phyloP scores from a whole-genome alignment of 2,888 invertebrate genomes.

The Ectemnius lituratus region DNA sequence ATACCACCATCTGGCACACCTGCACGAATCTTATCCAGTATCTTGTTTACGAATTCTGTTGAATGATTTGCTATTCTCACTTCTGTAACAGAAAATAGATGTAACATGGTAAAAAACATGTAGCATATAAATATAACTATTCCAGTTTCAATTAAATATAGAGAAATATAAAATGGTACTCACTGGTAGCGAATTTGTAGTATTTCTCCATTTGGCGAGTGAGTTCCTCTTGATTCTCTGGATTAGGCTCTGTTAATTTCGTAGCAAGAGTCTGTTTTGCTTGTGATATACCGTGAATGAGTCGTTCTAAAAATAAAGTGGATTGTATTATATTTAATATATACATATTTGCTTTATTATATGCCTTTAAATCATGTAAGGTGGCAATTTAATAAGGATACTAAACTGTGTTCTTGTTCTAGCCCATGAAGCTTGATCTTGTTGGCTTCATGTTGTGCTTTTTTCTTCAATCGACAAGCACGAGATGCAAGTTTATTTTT shows the following conservation, averaged over 20 bases:
- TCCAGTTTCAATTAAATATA: not conserved
- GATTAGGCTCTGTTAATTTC: conserved; percentile 82
- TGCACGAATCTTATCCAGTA: conserved; percentile 90
- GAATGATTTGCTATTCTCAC: conserved; percentile 93
- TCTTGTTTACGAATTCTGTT: conserved; percentile 95
- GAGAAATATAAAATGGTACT: conserved; percentile 67
- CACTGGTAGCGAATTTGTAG: conserved; percentile 85
- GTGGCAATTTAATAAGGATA: conserved; percentile 19
- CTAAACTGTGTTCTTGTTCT: conserved; percentile 93
- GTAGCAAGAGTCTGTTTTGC: conserved; percentile 86
- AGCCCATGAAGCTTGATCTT: conserved; percentile 96
- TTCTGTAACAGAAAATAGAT: conserved; percentile 80
- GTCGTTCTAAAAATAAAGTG: conserved; percentile 81
- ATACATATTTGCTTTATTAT: not conserved
- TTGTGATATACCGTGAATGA: conserved; percentile 88
- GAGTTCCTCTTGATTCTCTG: conserved; percentile 82
- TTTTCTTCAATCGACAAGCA: conserved; percentile 98
- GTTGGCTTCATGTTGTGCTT: conserved; percentile 99
- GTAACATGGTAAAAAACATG: not conserved
- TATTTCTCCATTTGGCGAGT: conserved; percentile 86
- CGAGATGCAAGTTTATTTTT: conserved; percentile 98
- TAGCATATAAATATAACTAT: too few relatives aligned
- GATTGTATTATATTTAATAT: not conserved
- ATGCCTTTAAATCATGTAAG: not conserved
- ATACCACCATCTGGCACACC: conserved; percentile 89